Evolutionary conservation across 2,797 vertebrate species (phyloP).

Genomic region (Fistularia tabacaria): DNA sequence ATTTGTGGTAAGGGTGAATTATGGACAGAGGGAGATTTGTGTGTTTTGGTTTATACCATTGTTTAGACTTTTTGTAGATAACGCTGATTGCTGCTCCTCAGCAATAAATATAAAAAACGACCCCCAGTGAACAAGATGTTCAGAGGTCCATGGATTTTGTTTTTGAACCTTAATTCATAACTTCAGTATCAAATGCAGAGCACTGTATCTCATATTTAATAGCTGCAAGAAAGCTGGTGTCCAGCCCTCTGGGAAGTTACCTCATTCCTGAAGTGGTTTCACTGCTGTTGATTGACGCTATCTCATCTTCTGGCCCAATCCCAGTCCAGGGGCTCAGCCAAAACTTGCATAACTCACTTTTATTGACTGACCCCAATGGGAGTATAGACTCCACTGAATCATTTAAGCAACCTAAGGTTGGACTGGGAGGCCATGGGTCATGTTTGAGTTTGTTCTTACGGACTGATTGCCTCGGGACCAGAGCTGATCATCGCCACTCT

Average conservation of each 20-base stretch:
- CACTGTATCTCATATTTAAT: slow-evolving; percentile 23
- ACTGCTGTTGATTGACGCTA: slow-evolving; percentile 51
- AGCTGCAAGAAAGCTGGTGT: too few relatives aligned
- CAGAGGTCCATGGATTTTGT: neutral
- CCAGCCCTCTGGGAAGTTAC: slow-evolving; percentile 39
- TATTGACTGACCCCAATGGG: slow-evolving; percentile 22
- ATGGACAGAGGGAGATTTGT: neutral
- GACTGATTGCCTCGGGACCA: too few relatives aligned
- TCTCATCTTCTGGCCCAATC: slow-evolving; percentile 48
- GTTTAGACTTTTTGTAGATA: too few relatives aligned
- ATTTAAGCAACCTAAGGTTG: slow-evolving; percentile 21
- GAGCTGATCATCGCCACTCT: too few relatives aligned
- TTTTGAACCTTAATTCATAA: slow-evolving; percentile 15
- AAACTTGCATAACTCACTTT: slow-evolving; percentile 47
- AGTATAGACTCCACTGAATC: slow-evolving; percentile 25
- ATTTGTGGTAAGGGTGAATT: neutral
- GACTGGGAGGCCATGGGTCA: slow-evolving; percentile 4
- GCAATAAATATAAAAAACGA: too few relatives aligned
- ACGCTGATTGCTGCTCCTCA: too few relatives aligned
- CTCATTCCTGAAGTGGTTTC: slow-evolving; percentile 48
- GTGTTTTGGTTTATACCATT: too few relatives aligned
- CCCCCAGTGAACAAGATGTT: neutral
- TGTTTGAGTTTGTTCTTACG: slow-evolving; percentile 11
- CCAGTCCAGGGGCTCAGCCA: slow-evolving; percentile 36
- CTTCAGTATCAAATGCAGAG: slow-evolving; percentile 21